A percentile compares a stretch with the other conserved stretches of the same genome.
Evolutionary conservation across 2,797 vertebrate genomes (phyloP).

Genomic region (Catharus ustulatus): DNA sequence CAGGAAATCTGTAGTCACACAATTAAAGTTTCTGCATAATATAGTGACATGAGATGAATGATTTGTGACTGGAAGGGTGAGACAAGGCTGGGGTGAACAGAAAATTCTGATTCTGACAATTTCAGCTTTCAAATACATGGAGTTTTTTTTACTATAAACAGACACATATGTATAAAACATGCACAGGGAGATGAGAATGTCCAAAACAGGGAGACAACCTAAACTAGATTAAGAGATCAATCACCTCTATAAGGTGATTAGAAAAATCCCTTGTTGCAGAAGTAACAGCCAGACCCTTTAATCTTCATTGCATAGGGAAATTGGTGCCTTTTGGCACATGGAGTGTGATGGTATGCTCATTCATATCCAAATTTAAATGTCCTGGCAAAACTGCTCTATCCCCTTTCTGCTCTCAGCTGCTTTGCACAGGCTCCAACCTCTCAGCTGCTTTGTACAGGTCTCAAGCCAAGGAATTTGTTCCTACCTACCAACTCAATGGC

Average conservation of each 20-base stretch:
- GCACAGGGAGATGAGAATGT: not conserved
- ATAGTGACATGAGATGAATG: not conserved
- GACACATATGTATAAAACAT: not conserved
- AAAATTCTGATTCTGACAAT: not conserved
- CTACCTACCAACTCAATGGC: not conserved
- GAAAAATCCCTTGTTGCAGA: not conserved
- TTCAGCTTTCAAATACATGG: not conserved
- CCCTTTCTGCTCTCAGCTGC: not conserved
- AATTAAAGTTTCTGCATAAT: not conserved
- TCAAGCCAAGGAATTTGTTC: not conserved
- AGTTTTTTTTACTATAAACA: not conserved
- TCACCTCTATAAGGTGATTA: not conserved
- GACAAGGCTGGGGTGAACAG: not conserved
- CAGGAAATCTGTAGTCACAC: not conserved
- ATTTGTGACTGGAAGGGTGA: not conserved
- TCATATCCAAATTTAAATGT: not conserved
- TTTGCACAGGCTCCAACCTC: not conserved
- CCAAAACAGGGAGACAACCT: not conserved
- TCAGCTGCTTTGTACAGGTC: not conserved
- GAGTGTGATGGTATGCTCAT: not conserved
- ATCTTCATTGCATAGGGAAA: not conserved
- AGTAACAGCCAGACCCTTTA: not conserved
- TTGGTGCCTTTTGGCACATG: not conserved
- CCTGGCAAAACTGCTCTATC: not conserved
- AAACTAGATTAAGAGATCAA: not conserved